phyloP scores from a whole-genome alignment of 1,140 invertebrate species.

The Charaxes varanes region DNA sequence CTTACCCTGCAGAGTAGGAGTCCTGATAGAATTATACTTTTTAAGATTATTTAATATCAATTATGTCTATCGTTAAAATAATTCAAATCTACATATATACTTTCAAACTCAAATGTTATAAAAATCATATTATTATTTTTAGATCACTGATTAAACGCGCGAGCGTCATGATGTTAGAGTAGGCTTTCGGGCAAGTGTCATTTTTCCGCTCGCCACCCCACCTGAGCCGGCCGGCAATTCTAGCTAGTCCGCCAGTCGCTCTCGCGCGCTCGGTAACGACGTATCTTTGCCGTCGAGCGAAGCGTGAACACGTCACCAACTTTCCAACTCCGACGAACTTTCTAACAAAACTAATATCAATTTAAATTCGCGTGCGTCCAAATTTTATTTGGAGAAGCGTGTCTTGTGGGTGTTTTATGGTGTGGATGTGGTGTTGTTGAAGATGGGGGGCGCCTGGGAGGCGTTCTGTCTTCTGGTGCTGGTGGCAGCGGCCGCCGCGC shows the following conservation, averaged over 20 bases:
- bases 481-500: slow-evolving; percentile 39
- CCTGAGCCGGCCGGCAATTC: slow-evolving; percentile 17
- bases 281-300: slow-evolving; percentile 21
- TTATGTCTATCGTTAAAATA: too few species aligned
- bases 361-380: slow-evolving; percentile 8
- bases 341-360: slow-evolving; percentile 22
- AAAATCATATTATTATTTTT: too few species aligned
- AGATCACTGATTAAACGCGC: too few species aligned
- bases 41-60: too few species aligned
- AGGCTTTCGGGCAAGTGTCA: not conserved
- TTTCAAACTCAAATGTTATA: too few species aligned
- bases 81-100: too few species aligned
- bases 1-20: too few species aligned
- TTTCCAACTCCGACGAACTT: slow-evolving; percentile 43
- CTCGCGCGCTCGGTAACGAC: slow-evolving; percentile 26
- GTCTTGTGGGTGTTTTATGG: slow-evolving; percentile 45
- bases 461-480: slow-evolving; percentile 57
- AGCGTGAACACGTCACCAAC: slow-evolving; percentile 46
- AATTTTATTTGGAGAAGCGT: slow-evolving; percentile 20
- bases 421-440: slow-evolving; percentile 60
- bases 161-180: too few species aligned
- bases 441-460: slow-evolving; percentile 60
- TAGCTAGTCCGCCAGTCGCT: slow-evolving; percentile 34
- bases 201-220: slow-evolving; percentile 19
- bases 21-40: too few species aligned